These are phyloP conservation scores for Conopomorpha cramerella DNA, from an alignment of 1,140 invertebrate genomes.

Conservation along the genomic window DNA sequence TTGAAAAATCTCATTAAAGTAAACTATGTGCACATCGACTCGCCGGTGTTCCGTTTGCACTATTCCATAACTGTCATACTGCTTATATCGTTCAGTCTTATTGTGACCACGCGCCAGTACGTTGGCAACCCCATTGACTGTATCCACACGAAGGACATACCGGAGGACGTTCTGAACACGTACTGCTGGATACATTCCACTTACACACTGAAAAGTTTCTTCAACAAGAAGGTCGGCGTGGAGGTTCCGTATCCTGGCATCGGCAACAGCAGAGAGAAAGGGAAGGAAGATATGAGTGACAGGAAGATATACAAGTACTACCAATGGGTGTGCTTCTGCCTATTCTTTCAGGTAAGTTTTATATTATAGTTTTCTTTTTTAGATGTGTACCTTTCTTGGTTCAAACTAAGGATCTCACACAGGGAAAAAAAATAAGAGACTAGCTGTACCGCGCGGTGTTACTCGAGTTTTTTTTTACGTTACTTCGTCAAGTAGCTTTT, in stretches of 20 bases:
- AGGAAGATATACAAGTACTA: conserved; percentile 89
- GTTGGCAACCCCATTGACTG: conserved; percentile 96
- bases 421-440: too few species aligned
- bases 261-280: conserved; percentile 71
- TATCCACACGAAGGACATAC: conserved; percentile 89
- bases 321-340: conserved; percentile 95
- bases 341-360: conserved; percentile 87
- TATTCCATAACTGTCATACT: conserved; percentile 93
- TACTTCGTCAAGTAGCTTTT: too few species aligned
- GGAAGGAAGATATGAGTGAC: conserved; percentile 66
- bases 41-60: conserved; percentile 87
- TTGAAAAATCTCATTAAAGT: conserved; percentile 93
- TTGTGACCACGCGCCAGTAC: conserved; percentile 96
- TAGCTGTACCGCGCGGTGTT: too few species aligned
- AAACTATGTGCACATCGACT: conserved; percentile 90
- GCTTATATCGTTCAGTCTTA: conserved; percentile 87
- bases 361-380: conserved; percentile 6
- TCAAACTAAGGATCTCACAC: too few species aligned
- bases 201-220: conserved; percentile 72
- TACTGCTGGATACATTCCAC: conserved; percentile 98
- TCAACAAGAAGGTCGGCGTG: conserved; percentile 69
- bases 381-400: too few species aligned
- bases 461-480: too few species aligned
- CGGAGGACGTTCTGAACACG: conserved; percentile 91
- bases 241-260: conserved; percentile 82